phyloP scores from a whole-genome alignment of 2,888 invertebrate species.

The Amblyteles armatorius region DNA sequence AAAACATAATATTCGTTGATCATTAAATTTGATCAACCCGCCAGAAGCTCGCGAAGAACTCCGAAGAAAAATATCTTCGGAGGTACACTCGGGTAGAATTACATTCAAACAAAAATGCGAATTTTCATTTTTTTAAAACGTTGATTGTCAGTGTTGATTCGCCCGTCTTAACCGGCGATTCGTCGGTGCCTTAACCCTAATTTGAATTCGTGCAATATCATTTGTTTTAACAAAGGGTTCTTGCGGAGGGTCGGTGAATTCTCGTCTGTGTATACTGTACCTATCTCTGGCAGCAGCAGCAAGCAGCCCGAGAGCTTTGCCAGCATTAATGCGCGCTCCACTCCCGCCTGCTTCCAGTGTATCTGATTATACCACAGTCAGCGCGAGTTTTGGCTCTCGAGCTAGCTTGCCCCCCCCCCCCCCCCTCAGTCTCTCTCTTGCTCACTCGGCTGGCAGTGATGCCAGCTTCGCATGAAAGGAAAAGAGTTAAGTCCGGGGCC shows the following conservation, averaged over 20 bases:
- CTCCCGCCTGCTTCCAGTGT: constrained; percentile 57
- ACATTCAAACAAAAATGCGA: neutral
- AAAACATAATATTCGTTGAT: neutral
- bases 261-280: constrained; percentile 57
- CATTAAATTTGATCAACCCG: no score
- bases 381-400: constrained; percentile 40
- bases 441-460: constrained; percentile 20
- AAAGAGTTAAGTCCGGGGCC: constrained; percentile 63
- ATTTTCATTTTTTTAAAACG: neutral
- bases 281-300: constrained; percentile 61
- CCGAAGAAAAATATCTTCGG: no score
- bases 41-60: no score
- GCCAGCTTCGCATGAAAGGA: constrained; percentile 51
- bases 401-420: constrained; percentile 15
- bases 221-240: constrained; percentile 63
- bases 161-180: constrained; percentile 31
- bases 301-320: constrained; percentile 64
- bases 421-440: constrained; percentile 13
- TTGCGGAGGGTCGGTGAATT: constrained; percentile 17
- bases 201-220: constrained; percentile 65
- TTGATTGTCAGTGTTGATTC: constrained; percentile 36
- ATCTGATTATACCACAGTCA: constrained; percentile 61
- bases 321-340: constrained; percentile 63
- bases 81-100: neutral
- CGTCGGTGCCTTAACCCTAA: constrained; percentile 49